phyloP scores from a whole-genome alignment of 2,113 vertebrate genomes.

The Thamnaconus septentrionalis region DNA sequence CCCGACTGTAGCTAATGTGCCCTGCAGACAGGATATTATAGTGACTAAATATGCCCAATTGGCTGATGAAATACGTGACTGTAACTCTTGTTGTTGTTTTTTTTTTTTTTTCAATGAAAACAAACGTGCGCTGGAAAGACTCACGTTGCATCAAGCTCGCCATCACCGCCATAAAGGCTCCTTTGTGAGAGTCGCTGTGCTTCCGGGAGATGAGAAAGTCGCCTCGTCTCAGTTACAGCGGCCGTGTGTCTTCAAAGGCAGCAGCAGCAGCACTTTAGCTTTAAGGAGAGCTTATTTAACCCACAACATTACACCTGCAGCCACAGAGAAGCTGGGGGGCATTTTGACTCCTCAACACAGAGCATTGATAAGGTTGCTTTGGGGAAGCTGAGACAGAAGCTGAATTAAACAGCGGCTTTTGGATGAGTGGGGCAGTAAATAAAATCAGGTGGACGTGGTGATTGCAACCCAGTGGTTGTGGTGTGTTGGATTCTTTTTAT shows the following conservation, averaged over 20 bases:
- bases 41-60: constrained; percentile 27
- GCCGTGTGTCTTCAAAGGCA: constrained; percentile 4
- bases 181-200: constrained; percentile 16
- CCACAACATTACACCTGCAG: constrained; percentile 33
- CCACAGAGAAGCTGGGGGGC: constrained; percentile 41
- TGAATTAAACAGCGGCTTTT: too few relatives aligned
- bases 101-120: constrained; percentile 20
- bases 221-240: constrained; percentile 9
- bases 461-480: too few relatives aligned
- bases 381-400: neutral
- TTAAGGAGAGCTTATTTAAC: constrained; percentile 23
- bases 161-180: constrained; percentile 9
- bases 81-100: constrained; percentile 4
- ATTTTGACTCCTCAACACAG: constrained; percentile 30
- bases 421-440: too few relatives aligned
- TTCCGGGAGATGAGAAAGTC: constrained; percentile 24
- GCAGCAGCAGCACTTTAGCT: neutral
- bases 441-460: too few relatives aligned
- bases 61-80: constrained; percentile 36
- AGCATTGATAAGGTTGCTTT: constrained; percentile 34
- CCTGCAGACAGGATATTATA: constrained; percentile 71
- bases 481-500: too few relatives aligned
- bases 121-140: constrained; percentile 25
- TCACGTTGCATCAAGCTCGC: neutral
- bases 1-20: constrained; percentile 48